Evolutionary conservation across 1,140 invertebrate genomes (phyloP).

Genomic region (Danaus melanippus): DNA sequence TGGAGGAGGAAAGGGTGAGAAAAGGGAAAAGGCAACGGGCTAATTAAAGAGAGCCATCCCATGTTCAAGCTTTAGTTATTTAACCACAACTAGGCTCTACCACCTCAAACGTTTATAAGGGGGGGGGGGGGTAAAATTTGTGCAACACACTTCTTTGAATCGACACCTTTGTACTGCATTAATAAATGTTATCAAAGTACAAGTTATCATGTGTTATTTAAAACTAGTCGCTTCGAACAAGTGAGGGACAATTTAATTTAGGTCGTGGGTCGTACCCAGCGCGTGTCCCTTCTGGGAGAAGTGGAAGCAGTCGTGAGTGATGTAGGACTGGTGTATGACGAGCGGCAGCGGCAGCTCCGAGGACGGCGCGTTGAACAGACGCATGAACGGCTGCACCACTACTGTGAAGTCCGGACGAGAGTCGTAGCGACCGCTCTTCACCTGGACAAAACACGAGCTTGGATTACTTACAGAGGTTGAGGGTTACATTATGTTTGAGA

Average conservation of each 20-base stretch:
- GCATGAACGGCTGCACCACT: constrained; percentile 68
- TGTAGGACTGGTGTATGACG: constrained; percentile 78
- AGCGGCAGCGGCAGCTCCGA: constrained; percentile 48
- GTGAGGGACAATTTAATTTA: not conserved
- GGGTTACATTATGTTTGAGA: not conserved
- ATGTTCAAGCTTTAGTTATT: no score
- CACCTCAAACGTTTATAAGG: no score
- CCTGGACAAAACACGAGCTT: constrained; percentile 43
- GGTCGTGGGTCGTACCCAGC: constrained; percentile 45
- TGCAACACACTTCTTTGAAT: no score
- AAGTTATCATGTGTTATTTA: no score
- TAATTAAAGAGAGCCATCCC: no score
- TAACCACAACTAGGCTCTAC: no score
- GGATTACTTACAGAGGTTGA: not conserved
- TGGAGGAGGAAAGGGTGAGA: no score
- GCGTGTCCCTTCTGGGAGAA: constrained; percentile 82
- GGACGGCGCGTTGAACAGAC: constrained; percentile 68
- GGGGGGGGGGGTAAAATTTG: no score
- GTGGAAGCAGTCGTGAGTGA: constrained; percentile 85
- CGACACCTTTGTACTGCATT: no score
- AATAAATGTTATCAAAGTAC: no score
- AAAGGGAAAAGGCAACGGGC: no score
- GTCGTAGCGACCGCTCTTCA: constrained; percentile 74
- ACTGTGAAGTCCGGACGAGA: constrained; percentile 63
- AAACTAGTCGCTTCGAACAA: constrained; percentile 2